These are phyloP conservation scores for Ctenomys sociabilis DNA, from an alignment of 2,113 vertebrate genomes.

Conservation along the genomic window DNA sequence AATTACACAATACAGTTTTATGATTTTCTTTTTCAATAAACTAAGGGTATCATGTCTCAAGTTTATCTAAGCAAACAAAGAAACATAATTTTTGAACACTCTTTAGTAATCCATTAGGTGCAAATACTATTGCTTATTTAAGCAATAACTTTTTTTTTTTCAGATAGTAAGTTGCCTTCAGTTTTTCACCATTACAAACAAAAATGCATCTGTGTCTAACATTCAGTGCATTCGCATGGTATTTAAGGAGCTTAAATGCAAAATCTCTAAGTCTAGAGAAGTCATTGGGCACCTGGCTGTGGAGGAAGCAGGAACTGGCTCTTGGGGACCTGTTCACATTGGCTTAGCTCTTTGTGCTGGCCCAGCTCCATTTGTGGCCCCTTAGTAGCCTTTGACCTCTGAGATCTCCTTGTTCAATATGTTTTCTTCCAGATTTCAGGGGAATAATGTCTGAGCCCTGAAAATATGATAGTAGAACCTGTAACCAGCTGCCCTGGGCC, in stretches of 20 bases:
- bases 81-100: neutral
- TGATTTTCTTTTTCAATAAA: neutral
- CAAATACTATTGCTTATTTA: neutral
- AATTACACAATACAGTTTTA: slow-evolving; percentile 3
- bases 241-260: neutral
- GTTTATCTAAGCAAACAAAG: neutral
- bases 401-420: neutral
- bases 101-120: neutral
- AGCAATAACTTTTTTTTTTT: neutral
- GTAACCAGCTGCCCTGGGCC: neutral
- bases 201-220: neutral
- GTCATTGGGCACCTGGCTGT: neutral
- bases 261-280: neutral
- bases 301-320: neutral
- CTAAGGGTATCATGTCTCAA: neutral
- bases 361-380: neutral
- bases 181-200: slow-evolving; percentile 20
- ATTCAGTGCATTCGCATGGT: neutral
- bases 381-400: neutral
- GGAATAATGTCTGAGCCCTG: neutral
- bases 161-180: neutral
- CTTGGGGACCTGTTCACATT: rapidly evolving
- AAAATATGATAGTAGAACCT: neutral
- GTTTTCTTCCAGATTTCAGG: neutral
- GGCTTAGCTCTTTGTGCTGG: neutral